Conservation (phyloP, 2,113 vertebrate genomes). For the Tinamus guttatus region DNA sequence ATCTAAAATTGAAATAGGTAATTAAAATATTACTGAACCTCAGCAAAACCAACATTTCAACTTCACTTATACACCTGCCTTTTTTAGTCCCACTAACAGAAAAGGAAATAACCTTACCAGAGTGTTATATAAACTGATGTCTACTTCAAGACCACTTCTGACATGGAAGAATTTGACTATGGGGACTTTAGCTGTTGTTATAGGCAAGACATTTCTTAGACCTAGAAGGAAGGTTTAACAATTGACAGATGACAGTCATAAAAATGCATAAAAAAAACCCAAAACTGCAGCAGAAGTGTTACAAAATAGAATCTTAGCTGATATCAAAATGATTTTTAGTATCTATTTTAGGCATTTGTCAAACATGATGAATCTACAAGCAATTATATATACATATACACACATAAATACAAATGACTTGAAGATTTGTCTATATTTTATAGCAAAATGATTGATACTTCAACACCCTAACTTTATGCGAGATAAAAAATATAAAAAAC, state of each 20-base stretch:
- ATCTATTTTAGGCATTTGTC: neutral
- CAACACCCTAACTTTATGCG: neutral
- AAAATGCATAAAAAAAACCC: neutral
- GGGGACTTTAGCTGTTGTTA: conserved; percentile 96
- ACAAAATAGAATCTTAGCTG: neutral
- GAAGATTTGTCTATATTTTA: neutral
- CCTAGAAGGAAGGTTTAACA: conserved; percentile 74
- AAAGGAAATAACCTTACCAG: conserved; percentile 80
- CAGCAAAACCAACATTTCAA: neutral
- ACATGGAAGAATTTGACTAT: conserved; percentile 94
- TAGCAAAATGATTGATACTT: neutral
- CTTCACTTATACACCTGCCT: neutral
- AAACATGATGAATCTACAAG: neutral
- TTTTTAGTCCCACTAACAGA: neutral
- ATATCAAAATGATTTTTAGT: neutral
- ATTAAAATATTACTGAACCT: neutral
- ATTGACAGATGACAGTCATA: neutral
- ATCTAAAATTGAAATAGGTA: neutral
- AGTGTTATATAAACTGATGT: conserved; percentile 96
- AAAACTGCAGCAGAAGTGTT: neutral
- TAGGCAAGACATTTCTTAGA: conserved; percentile 91
- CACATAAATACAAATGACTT: neutral
- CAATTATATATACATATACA: neutral
- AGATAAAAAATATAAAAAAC: neutral
- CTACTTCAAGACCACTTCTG: conserved; percentile 92